Evolutionary conservation across 2,797 vertebrate species (phyloP).

Genomic region (Sebastes trivittatus): DNA sequence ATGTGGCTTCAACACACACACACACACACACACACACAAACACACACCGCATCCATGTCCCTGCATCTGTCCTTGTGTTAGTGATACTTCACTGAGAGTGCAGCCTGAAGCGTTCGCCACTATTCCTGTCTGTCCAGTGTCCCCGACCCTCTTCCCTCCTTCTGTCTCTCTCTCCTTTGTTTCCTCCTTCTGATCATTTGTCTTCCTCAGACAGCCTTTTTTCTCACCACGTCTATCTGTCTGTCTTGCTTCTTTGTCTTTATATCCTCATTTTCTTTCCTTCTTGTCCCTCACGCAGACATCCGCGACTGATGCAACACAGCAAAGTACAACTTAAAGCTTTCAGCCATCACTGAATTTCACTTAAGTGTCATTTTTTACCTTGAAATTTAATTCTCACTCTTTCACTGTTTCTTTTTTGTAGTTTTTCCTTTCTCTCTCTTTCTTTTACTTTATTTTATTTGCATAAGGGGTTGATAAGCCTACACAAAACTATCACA

Average conservation of each 20-base stretch:
- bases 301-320: neutral
- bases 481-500: too few relatives aligned
- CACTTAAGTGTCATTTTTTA: neutral
- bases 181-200: neutral
- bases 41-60: slow-evolving; percentile 35
- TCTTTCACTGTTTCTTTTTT: too few relatives aligned
- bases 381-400: neutral
- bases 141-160: neutral
- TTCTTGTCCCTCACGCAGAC: neutral
- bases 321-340: neutral
- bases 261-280: neutral
- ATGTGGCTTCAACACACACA: slow-evolving; percentile 38
- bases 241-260: neutral
- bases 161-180: neutral
- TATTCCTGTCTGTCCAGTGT: slow-evolving; percentile 23
- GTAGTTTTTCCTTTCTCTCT: fast-evolving
- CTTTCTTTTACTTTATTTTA: fast-evolving
- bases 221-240: neutral
- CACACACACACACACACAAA: slow-evolving; percentile 12
- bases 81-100: slow-evolving; percentile 41
- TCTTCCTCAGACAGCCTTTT: neutral
- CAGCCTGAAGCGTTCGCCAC: slow-evolving; percentile 32
- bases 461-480: too few relatives aligned
- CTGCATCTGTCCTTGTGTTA: slow-evolving; percentile 53
- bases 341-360: neutral